phyloP scores from a whole-genome alignment of 1,140 invertebrate genomes.

The Procambarus clarkii region DNA sequence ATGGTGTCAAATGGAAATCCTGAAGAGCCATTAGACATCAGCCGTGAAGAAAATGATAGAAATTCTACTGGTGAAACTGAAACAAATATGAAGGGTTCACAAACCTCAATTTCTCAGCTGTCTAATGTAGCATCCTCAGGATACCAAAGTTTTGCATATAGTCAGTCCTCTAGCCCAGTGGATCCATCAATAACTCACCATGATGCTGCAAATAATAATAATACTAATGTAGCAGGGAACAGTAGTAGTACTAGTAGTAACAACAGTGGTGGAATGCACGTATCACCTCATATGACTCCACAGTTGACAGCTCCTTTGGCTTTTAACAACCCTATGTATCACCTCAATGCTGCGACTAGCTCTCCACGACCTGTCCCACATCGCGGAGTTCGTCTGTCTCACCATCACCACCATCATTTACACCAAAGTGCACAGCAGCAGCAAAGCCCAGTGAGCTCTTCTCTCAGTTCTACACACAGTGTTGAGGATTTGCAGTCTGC shows the following conservation, averaged over 20 bases:
- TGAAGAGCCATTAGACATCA: conserved; percentile 56
- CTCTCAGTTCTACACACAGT: conserved; percentile 73
- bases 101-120: conserved; percentile 86
- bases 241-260: conserved; percentile 74
- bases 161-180: conserved; percentile 92
- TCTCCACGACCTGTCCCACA: conserved; percentile 66
- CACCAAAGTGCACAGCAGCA: conserved; percentile 63
- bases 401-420: conserved; percentile 59
- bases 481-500: conserved; percentile 71
- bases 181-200: conserved; percentile 80
- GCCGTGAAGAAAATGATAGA: conserved; percentile 65
- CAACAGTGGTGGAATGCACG: conserved; percentile 62
- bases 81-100: conserved; percentile 78
- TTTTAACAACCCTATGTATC: conserved; percentile 91
- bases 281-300: conserved; percentile 66
- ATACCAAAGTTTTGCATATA: conserved; percentile 93
- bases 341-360: conserved; percentile 72
- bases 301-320: conserved; percentile 82
- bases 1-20: conserved; percentile 60
- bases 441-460: conserved; percentile 71
- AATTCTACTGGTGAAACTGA: conserved; percentile 71
- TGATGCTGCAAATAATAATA: conserved; percentile 70
- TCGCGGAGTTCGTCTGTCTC: conserved; percentile 45
- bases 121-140: conserved; percentile 91
- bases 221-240: conserved; percentile 64